Evolutionary conservation across 2,797 vertebrate genomes (phyloP).

Genomic region (Lindbergichthys nudifrons): DNA sequence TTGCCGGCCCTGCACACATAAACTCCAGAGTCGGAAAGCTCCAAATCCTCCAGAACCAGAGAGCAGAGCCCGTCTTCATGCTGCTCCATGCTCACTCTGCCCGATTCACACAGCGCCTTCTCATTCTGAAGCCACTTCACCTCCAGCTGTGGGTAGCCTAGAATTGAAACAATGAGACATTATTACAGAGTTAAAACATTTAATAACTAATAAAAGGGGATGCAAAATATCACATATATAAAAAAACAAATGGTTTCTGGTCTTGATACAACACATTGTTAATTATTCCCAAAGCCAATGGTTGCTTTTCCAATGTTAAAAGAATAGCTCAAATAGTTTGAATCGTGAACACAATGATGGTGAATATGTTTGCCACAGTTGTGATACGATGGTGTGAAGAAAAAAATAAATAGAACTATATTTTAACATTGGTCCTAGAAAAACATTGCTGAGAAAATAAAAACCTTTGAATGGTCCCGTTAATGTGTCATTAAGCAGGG

Average conservation of each 20-base stretch:
- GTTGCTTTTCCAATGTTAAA: neutral
- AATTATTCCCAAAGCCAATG: neutral
- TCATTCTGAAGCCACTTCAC: conserved; percentile 83
- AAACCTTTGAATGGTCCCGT: too few species aligned
- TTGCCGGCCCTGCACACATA: conserved; percentile 83
- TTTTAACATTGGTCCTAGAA: too few species aligned
- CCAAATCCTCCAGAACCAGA: conserved; percentile 75
- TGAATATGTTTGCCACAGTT: too few species aligned
- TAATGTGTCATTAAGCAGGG: too few species aligned
- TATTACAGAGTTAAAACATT: neutral
- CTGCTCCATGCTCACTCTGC: conserved; percentile 66
- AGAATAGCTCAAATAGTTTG: neutral
- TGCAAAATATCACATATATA: neutral
- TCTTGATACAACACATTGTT: neutral
- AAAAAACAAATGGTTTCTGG: neutral
- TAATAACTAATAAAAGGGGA: neutral
- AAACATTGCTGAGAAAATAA: too few species aligned
- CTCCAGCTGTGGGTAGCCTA: conserved; percentile 85
- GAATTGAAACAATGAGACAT: neutral
- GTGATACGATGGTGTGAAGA: too few species aligned
- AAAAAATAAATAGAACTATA: too few species aligned
- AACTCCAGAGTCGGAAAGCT: conserved; percentile 80
- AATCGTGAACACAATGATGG: too few species aligned
- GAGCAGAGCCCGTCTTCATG: conserved; percentile 79
- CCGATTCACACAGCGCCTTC: conserved; percentile 62